These are phyloP conservation scores for Dorcus parallelipipedus DNA, from an alignment of 2,888 invertebrate genomes.

Conservation along the genomic window DNA sequence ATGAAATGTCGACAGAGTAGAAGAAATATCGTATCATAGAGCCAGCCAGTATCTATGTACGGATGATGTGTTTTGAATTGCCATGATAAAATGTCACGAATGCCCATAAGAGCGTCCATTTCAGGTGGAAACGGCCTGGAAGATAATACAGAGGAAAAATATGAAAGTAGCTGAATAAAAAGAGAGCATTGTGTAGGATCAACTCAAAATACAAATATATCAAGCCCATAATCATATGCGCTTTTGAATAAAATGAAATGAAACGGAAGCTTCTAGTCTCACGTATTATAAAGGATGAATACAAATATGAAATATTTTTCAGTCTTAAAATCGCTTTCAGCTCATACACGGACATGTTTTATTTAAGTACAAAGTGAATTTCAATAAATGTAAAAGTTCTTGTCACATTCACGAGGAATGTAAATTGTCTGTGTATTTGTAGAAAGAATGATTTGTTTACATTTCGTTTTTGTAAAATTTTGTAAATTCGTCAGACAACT, in stretches of 20 bases:
- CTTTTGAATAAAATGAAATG: conserved; percentile 17
- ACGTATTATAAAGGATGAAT: not conserved
- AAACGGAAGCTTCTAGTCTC: conserved; percentile 14
- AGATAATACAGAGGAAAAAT: conserved; percentile 42
- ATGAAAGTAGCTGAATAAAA: conserved; percentile 15
- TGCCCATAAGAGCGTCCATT: conserved; percentile 46
- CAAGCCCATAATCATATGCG: conserved; percentile 16
- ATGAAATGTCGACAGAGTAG: too few relatives aligned
- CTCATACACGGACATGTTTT: too few relatives aligned
- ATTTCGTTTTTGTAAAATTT: too few relatives aligned
- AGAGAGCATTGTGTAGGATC: conserved; percentile 11
- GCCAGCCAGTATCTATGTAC: conserved; percentile 43
- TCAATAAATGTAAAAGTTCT: too few relatives aligned
- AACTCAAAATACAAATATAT: conserved; percentile 16
- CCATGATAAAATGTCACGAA: conserved; percentile 48
- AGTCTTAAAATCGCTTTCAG: too few relatives aligned
- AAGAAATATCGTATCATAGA: conserved; percentile 8
- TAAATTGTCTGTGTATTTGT: too few relatives aligned
- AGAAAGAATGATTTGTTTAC: too few relatives aligned
- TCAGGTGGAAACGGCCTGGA: conserved; percentile 51
- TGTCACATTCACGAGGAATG: too few relatives aligned
- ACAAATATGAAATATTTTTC: too few relatives aligned
- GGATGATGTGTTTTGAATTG: conserved; percentile 49
- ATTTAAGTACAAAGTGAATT: too few relatives aligned
- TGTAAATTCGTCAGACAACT: too few relatives aligned